Percentiles rank a stretch among this genome's conserved stretches.
phyloP scores from a whole-genome alignment of 1,140 invertebrate genomes.

The Popillia japonica region DNA sequence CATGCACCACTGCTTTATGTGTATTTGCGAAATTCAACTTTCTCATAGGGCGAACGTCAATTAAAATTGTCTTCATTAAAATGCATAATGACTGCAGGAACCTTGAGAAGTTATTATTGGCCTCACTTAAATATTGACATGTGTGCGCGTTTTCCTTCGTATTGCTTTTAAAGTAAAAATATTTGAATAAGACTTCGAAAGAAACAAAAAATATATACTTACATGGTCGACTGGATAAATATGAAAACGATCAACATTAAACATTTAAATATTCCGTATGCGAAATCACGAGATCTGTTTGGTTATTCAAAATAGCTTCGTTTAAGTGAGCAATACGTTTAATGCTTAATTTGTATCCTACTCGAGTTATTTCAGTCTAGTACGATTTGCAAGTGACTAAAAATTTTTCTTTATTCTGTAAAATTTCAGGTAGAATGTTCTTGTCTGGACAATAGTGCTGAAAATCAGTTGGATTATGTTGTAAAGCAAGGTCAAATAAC shows the following conservation, averaged over 20 bases:
- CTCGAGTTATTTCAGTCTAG: too few relatives aligned
- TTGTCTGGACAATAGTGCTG: too few relatives aligned
- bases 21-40: slow-evolving; percentile 3
- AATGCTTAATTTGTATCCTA: not conserved
- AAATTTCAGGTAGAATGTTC: too few relatives aligned
- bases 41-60: slow-evolving; percentile 3
- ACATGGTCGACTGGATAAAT: not conserved
- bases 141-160: not conserved
- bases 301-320: slow-evolving; percentile 16
- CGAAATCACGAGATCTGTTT: not conserved
- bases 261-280: slow-evolving; percentile 14
- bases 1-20: not conserved
- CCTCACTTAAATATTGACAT: slow-evolving; percentile 34
- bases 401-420: too few relatives aligned
- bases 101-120: slow-evolving; percentile 32
- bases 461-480: too few relatives aligned
- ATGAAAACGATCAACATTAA: slow-evolving; percentile 14
- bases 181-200: slow-evolving; percentile 14
- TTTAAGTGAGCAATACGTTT: not conserved
- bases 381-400: too few relatives aligned
- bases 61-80: slow-evolving; percentile 31
- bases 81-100: slow-evolving; percentile 18
- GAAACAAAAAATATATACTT: not conserved
- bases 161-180: slow-evolving; percentile 15
- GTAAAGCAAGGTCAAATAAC: too few relatives aligned